These are phyloP conservation scores for Plebejus melissa DNA, from an alignment of 2,888 invertebrate genomes.

Conservation along the genomic window DNA sequence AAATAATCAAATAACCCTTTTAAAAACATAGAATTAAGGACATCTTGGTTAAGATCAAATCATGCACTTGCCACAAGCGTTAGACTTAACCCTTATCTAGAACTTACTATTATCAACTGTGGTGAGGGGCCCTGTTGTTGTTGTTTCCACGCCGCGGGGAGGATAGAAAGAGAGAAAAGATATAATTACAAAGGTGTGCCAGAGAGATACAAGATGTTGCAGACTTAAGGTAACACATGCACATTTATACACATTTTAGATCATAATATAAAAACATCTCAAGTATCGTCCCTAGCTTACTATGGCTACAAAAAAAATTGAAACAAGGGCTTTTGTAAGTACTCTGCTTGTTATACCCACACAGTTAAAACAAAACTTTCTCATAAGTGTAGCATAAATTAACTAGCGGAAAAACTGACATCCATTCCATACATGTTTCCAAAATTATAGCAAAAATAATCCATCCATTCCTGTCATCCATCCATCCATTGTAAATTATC, in stretches of 20 bases:
- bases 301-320: no score
- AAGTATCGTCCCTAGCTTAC: no score
- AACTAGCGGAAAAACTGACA: no score
- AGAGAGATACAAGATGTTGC: slow-evolving; percentile 16
- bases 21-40: not conserved
- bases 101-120: slow-evolving; percentile 76
- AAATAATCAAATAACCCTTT: not conserved
- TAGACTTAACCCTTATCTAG: slow-evolving; percentile 20
- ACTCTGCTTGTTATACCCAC: no score
- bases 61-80: slow-evolving; percentile 9
- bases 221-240: slow-evolving; percentile 9
- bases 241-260: not conserved
- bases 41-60: not conserved
- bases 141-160: slow-evolving; percentile 45
- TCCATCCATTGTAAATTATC: no score
- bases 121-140: slow-evolving; percentile 69
- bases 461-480: no score
- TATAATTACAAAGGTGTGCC: slow-evolving; percentile 41
- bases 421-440: no score
- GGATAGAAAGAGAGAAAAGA: slow-evolving; percentile 52
- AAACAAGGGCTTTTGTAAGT: no score
- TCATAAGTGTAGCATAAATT: no score
- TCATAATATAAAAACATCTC: no score
- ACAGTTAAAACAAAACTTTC: no score
- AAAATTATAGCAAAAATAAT: no score